These are phyloP conservation scores for Octodonta nipae DNA, from an alignment of 2,888 invertebrate species.

Conservation along the genomic window DNA sequence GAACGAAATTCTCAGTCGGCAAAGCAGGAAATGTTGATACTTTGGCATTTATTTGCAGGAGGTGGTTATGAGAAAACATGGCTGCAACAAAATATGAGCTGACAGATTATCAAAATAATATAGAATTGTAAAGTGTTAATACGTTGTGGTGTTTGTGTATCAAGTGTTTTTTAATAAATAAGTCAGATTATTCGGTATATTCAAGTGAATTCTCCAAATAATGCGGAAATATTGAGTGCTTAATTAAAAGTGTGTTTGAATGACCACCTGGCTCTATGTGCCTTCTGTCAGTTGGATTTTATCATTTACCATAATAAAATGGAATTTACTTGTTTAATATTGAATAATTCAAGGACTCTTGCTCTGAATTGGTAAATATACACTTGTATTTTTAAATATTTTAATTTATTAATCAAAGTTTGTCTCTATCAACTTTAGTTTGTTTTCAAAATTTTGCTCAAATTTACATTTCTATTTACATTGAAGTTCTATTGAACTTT, in stretches of 20 bases:
- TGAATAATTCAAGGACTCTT: constrained; percentile 22
- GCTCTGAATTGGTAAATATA: constrained; percentile 24
- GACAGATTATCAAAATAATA: constrained; percentile 16
- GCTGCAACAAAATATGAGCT: constrained; percentile 14
- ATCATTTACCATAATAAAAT: constrained; percentile 25
- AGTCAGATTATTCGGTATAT: too few species aligned
- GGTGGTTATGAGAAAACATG: constrained; percentile 21
- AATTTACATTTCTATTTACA: too few species aligned
- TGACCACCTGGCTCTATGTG: constrained; percentile 32
- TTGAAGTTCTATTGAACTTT: too few species aligned
- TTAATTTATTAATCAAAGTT: too few species aligned
- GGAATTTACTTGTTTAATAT: constrained; percentile 23
- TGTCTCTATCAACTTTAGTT: too few species aligned
- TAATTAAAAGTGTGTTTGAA: constrained; percentile 20
- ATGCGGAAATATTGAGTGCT: background rate
- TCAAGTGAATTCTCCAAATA: constrained; percentile 3
- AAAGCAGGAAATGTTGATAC: constrained; percentile 8
- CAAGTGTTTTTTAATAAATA: constrained; percentile 10
- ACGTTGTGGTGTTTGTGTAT: constrained; percentile 13
- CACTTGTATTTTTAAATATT: too few species aligned
- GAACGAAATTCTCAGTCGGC: constrained; percentile 5
- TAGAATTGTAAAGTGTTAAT: constrained; percentile 15
- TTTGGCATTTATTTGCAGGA: constrained; percentile 12
- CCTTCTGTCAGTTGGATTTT: constrained; percentile 26
- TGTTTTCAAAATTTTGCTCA: too few species aligned